These are phyloP conservation scores for Numenius arquata DNA, from an alignment of 2,113 vertebrate species.

Conservation along the genomic window DNA sequence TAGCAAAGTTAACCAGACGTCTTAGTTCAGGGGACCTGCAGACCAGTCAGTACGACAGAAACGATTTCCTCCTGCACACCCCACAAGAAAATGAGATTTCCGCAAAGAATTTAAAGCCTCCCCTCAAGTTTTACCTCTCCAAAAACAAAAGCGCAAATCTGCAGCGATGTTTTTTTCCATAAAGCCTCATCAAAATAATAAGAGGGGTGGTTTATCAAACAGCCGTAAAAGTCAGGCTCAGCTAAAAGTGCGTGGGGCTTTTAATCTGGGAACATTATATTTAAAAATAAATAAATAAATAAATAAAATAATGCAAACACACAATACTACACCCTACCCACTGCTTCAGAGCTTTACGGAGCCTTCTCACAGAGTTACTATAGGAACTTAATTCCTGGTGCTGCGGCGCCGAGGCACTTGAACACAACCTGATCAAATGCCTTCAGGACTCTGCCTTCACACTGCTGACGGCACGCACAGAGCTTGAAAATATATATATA, in stretches of 20 bases:
- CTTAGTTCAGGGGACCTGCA: not conserved
- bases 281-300: not conserved
- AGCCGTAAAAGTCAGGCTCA: not conserved
- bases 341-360: not conserved
- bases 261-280: not conserved
- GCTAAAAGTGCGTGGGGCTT: not conserved
- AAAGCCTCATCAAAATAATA: too few relatives aligned
- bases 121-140: not conserved
- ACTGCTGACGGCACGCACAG: not conserved
- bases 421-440: constrained; percentile 37
- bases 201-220: not conserved
- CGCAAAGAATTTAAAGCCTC: not conserved
- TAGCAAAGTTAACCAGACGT: not conserved
- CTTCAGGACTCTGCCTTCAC: not conserved
- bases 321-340: not conserved
- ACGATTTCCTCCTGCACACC: not conserved
- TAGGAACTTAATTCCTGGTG: not conserved
- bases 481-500: not conserved
- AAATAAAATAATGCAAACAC: not conserved
- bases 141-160: not conserved
- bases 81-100: not conserved
- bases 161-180: not conserved
- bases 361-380: not conserved
- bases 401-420: not conserved
- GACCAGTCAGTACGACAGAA: not conserved